Evolutionary conservation across 2,113 vertebrate genomes (phyloP), one percentile per base, ranked within the genome.

Genomic region (Sebastes fasciatus): DNA sequence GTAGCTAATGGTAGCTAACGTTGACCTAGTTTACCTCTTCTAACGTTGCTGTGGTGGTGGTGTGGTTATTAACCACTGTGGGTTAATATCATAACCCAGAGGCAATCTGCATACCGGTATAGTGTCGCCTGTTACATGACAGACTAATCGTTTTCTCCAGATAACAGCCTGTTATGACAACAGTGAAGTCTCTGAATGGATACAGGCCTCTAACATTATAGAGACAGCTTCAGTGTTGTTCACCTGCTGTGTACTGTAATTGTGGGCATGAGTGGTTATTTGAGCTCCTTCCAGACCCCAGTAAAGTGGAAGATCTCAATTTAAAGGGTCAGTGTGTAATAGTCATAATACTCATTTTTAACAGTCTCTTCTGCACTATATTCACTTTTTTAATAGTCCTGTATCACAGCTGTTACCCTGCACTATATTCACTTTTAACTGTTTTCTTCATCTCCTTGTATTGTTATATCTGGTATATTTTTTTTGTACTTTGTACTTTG

Each of bases 1-100:
- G n/a, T n/a, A n/a, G n/a, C n/a, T n/a, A n/a, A n/a, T n/a, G n/a
- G 62, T 12, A 7, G 88, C 75, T 77, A 81, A 74, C 62, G 23
- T 10, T 68, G 49, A 67, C 40, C 8, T 4, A 74, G 55, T 66
- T 79, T 2, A 23, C 48, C 3, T 80, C 6, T 82, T 51, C 12
- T 71, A 26, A 8, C 26, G 6, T 61, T 8, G 0, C 9, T 51
- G 6, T 62, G 21, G 1, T 19, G 21, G 1, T 19, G 8, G 5
- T 60, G 48, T 46, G 5, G 60, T 52, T 26, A 54, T 52, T 26
- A 54, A 26, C 6, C 1, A n/a, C 8, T 8, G 7, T 19, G 2
- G 4, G 6, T 46, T 63, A 62, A n/a, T 23, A 12, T 26, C 6
- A 80, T 14, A n/a, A 43, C 11, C 11, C 40, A 1, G 4, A 16